Percentiles rank a stretch among this genome's conserved stretches.
These are phyloP conservation scores for Melinaea menophilus DNA, from an alignment of 2,888 invertebrate genomes.

Conservation along the genomic window DNA sequence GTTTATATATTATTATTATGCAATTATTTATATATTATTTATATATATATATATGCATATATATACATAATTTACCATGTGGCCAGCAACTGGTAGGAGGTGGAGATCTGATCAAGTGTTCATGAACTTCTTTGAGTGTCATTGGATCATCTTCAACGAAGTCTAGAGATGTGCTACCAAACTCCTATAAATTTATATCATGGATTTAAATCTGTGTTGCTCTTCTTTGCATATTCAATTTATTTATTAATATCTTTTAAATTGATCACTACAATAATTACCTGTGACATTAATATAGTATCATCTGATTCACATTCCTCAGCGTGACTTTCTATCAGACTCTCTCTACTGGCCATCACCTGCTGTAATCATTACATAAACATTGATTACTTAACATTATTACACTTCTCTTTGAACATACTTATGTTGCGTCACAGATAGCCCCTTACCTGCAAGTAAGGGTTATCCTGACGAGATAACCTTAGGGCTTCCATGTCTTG, in stretches of 20 bases:
- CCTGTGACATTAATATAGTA: conserved; percentile 87
- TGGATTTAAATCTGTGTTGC: not conserved
- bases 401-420: conserved; percentile 5
- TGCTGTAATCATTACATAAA: conserved; percentile 68
- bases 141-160: conserved; percentile 83
- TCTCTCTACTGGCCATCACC: conserved; percentile 89
- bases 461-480: conserved; percentile 90
- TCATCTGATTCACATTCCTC: conserved; percentile 87
- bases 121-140: conserved; percentile 87
- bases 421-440: not conserved
- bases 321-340: conserved; percentile 82
- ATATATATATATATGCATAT: too few relatives aligned
- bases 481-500: conserved; percentile 91
- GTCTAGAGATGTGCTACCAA: conserved; percentile 69
- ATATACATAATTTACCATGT: conserved; percentile 51
- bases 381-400: conserved; percentile 15
- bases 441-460: conserved; percentile 83
- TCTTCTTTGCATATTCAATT: not conserved
- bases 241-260: not conserved
- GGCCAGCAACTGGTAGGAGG: conserved; percentile 87
- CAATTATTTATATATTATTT: too few relatives aligned
- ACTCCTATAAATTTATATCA: conserved; percentile 56
- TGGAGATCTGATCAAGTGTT: conserved; percentile 89
- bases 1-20: too few relatives aligned
- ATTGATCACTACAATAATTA: conserved; percentile 43